These are phyloP conservation scores for Teleogryllus oceanicus DNA, from an alignment of 2,888 invertebrate genomes.

Conservation along the genomic window DNA sequence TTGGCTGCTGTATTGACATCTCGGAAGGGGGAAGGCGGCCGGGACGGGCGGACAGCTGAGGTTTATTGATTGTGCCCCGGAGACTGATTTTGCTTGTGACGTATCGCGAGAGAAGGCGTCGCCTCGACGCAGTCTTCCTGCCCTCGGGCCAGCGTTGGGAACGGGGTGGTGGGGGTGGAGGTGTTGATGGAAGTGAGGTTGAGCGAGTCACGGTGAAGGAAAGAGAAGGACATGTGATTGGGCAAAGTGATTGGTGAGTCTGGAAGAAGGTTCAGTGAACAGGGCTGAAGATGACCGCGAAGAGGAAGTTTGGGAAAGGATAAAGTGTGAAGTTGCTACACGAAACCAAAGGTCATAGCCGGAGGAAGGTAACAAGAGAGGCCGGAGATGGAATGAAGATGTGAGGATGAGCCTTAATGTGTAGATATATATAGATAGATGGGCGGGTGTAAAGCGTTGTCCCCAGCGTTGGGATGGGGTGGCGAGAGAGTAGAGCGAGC, in stretches of 20 bases:
- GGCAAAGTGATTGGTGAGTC: not conserved
- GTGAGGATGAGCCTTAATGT: too few species aligned
- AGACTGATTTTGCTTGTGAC: slow-evolving; percentile 18
- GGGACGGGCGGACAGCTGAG: not conserved
- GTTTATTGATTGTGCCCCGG: not conserved
- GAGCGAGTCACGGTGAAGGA: not conserved
- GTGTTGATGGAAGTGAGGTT: not conserved
- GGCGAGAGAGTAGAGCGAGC: not conserved
- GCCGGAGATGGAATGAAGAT: too few species aligned
- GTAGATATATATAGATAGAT: too few species aligned
- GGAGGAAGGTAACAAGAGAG: too few species aligned
- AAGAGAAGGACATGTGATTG: not conserved
- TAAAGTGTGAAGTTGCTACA: too few species aligned
- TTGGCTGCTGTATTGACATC: slow-evolving; percentile 18
- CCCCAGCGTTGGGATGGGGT: not conserved
- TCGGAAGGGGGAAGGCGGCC: not conserved
- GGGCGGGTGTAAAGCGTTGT: too few species aligned
- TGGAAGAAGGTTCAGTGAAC: not conserved
- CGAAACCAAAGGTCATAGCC: too few species aligned
- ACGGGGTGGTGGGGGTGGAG: not conserved
- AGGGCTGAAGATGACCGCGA: too few species aligned
- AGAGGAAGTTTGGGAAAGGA: too few species aligned
- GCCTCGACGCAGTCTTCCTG: not conserved
- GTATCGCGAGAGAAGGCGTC: not conserved
- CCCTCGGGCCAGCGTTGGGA: not conserved